These are phyloP conservation scores for Gymnocheta viridis DNA, from an alignment of 2,888 invertebrate species.

Conservation along the genomic window DNA sequence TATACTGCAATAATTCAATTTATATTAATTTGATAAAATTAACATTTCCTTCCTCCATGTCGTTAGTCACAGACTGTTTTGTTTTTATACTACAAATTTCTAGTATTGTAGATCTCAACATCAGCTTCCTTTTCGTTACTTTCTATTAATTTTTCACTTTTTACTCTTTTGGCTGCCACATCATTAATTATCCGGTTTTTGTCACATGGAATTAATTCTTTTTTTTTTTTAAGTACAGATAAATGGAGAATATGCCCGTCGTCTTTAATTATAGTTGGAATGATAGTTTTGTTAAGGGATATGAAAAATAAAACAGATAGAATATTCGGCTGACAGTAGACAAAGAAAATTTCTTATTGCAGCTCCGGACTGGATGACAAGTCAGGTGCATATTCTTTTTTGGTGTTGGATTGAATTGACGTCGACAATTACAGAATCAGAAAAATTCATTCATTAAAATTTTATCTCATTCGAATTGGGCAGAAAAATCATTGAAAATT, in stretches of 20 bases:
- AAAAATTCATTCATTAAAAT: too few relatives aligned
- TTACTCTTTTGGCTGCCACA: neutral
- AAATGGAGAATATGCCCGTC: neutral
- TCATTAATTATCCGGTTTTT: slow-evolving; percentile 36
- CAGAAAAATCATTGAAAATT: too few relatives aligned
- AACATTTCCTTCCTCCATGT: neutral
- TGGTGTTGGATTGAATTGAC: too few relatives aligned
- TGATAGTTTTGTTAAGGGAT: slow-evolving; percentile 5
- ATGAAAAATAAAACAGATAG: too few relatives aligned
- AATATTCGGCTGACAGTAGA: too few relatives aligned
- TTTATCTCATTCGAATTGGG: too few relatives aligned
- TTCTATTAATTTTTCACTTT: neutral
- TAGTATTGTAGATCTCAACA: too few relatives aligned
- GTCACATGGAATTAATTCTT: too few relatives aligned
- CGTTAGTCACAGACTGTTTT: neutral
- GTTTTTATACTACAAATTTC: neutral
- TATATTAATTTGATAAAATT: neutral
- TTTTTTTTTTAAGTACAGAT: neutral
- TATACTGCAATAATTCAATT: neutral
- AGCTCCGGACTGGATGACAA: too few relatives aligned
- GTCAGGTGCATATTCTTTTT: too few relatives aligned
- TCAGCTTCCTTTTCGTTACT: neutral
- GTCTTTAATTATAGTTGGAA: slow-evolving; percentile 22
- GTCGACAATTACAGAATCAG: too few relatives aligned
- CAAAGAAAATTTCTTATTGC: too few relatives aligned